A percentile compares a stretch with the other conserved stretches of the same genome.
These are phyloP conservation scores for Drosophila novamexicana DNA, from an alignment of 1,140 invertebrate genomes.

Conservation along the genomic window DNA sequence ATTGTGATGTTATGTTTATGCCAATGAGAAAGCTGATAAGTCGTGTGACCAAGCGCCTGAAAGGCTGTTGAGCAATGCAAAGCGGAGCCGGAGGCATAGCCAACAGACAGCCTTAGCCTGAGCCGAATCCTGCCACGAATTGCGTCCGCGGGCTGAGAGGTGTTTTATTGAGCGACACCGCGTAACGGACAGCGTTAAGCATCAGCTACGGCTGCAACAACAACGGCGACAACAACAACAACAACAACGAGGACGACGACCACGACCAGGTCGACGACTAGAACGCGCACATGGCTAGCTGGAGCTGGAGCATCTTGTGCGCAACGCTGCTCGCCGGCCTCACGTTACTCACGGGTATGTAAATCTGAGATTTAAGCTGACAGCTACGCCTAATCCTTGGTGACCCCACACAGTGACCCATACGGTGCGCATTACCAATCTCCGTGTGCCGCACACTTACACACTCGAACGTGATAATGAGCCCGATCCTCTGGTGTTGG, in stretches of 20 bases:
- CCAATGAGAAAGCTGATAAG: constrained; percentile 52
- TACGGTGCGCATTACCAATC: constrained; percentile 81
- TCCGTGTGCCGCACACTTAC: constrained; percentile 80
- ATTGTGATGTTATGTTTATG: constrained; percentile 61
- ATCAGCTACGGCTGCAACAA: constrained; percentile 40
- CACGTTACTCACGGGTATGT: constrained; percentile 73
- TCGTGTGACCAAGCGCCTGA: constrained; percentile 52
- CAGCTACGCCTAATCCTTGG: not conserved
- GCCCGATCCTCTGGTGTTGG: constrained; percentile 79
- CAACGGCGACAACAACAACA: constrained; percentile 12
- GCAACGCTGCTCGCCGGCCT: constrained; percentile 74
- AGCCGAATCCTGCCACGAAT: not conserved
- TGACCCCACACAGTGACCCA: constrained; percentile 54
- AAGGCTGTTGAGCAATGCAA: constrained; percentile 50
- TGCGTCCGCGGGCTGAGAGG: not conserved
- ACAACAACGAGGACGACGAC: constrained; percentile 30
- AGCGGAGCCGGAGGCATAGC: constrained; percentile 13
- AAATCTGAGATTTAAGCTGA: not conserved
- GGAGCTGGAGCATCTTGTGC: constrained; percentile 63
- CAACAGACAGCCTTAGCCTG: constrained; percentile 18
- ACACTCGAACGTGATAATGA: constrained; percentile 78
- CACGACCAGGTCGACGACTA: constrained; percentile 48
- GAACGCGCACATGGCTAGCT: constrained; percentile 66
- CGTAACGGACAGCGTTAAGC: constrained; percentile 20
- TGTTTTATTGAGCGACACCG: not conserved